Conservation (phyloP, 1,140 invertebrate genomes). For the Kradibia gibbosae region DNA sequence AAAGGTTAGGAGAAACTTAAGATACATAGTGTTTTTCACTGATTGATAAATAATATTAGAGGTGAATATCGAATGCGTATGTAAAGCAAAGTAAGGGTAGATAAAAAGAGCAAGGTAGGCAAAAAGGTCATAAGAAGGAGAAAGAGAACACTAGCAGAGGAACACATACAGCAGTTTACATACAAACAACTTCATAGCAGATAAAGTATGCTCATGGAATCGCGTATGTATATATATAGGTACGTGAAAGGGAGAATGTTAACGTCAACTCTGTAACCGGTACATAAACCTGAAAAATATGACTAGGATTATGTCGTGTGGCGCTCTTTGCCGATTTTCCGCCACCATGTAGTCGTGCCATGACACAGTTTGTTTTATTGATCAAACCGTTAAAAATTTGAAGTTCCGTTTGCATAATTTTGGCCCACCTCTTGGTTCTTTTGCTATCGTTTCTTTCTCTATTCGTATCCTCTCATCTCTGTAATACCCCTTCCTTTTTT, state of each 20-base stretch:
- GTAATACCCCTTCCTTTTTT: background rate
- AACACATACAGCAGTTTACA: background rate
- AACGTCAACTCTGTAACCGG: constrained; percentile 31
- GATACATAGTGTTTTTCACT: background rate
- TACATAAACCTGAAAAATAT: constrained; percentile 48
- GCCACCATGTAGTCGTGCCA: constrained; percentile 10
- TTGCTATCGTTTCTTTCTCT: background rate
- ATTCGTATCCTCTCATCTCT: background rate
- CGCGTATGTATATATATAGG: background rate
- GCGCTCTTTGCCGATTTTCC: constrained; percentile 40
- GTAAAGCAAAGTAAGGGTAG: constrained; percentile 24
- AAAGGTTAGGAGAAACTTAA: background rate
- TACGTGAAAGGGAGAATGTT: constrained; percentile 38
- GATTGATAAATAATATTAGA: constrained; percentile 8
- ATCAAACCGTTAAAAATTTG: constrained; percentile 35
- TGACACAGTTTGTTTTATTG: constrained; percentile 18
- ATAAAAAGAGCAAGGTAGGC: background rate
- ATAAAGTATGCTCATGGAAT: constrained; percentile 6
- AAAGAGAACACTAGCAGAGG: background rate
- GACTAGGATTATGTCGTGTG: constrained; percentile 38
- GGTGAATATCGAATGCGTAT: constrained; percentile 38
- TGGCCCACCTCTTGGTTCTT: background rate
- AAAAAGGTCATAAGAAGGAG: background rate
- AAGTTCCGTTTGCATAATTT: constrained; percentile 33
- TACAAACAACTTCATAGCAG: background rate